Base-by-base conservation (phyloP, 2,113 vertebrate species). In the Puffinus mauretanicus region DNA sequence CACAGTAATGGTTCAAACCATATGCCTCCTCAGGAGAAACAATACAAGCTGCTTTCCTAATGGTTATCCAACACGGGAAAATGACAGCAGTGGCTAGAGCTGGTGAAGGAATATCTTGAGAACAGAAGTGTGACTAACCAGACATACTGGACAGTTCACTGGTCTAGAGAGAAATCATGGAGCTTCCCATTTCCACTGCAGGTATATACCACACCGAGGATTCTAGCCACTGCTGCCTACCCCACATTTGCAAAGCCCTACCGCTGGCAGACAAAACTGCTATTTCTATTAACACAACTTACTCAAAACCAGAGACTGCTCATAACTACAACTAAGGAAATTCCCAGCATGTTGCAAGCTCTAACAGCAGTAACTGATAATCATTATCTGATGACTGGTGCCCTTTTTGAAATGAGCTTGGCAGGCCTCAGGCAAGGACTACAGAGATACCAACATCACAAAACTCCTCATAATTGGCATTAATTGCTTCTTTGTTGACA, bases 401-500 rank as follows among this genome's bases (percentile, higher is more conserved):
- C 30, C 42, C 51, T 86, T 90, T 88, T 9, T 78, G 80, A 95
- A 94, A 78, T 6, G 22, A 89, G 81, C 40, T 76, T 89, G 91
- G 72, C 81, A 82, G 83, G 69, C 86, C 94, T 79, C 65, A 94
- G 94, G 93, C 93, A 93, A 91, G 84, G 73, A 87, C 91, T 89
- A 83, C 44, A 66, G 60, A 92, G 86, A 90, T 46, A 94, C 66
- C 55, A 94, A 77, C 88, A 94, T 70, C 93, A 94, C 81, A 91
- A 75, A 97, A 91, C 73, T 91, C 81, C 34, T 95, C 86, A 47
- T 92, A 94, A 95, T 91, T 92, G 88, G 88, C 88, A 94, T 94
- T 95, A 96, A 96, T 84, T 91, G 82, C 83, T 92, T 66, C 72
- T 95, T 94, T 94, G 88, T 91, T 90, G 46, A 94, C 94, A 94